Conservation (phyloP, 1,140 invertebrate species). For the Drosophila kanapiae region DNA sequence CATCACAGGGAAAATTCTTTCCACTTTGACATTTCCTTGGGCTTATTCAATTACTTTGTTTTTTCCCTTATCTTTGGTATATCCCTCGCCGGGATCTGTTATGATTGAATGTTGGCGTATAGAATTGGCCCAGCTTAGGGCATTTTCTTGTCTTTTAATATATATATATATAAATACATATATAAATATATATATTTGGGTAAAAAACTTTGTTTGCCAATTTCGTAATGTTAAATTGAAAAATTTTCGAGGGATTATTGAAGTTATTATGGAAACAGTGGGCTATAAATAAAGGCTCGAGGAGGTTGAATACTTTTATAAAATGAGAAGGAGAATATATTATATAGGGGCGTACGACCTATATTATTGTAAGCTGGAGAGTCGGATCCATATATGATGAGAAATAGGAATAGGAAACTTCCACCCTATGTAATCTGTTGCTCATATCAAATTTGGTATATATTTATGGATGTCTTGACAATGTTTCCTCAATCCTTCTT, state of each 20-base stretch:
- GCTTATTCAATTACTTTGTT: constrained; percentile 60
- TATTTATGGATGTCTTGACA: too few species aligned
- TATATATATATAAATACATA: neutral
- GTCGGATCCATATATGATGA: too few species aligned
- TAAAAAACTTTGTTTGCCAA: constrained; percentile 38
- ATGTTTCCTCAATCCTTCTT: too few species aligned
- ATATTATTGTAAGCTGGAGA: too few species aligned
- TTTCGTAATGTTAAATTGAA: constrained; percentile 48
- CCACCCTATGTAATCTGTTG: too few species aligned
- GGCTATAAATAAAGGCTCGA: constrained; percentile 23
- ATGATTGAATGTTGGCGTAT: constrained; percentile 50
- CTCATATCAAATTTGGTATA: too few species aligned
- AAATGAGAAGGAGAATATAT: too few species aligned
- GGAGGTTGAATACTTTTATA: constrained; percentile 4
- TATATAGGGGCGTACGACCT: too few species aligned
- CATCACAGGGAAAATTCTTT: constrained; percentile 57
- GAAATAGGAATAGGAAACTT: too few species aligned
- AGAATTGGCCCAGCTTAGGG: constrained; percentile 48
- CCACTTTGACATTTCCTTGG: constrained; percentile 58
- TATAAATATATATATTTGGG: constrained; percentile 14
- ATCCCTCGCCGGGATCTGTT: constrained; percentile 40
- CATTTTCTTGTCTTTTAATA: constrained; percentile 1
- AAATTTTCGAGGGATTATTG: constrained; percentile 50
- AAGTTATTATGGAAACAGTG: constrained; percentile 45
- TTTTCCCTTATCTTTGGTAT: constrained; percentile 39